Evolutionary conservation across 2,888 invertebrate genomes (phyloP).

Genomic region (Hydropsyche betteni): DNA sequence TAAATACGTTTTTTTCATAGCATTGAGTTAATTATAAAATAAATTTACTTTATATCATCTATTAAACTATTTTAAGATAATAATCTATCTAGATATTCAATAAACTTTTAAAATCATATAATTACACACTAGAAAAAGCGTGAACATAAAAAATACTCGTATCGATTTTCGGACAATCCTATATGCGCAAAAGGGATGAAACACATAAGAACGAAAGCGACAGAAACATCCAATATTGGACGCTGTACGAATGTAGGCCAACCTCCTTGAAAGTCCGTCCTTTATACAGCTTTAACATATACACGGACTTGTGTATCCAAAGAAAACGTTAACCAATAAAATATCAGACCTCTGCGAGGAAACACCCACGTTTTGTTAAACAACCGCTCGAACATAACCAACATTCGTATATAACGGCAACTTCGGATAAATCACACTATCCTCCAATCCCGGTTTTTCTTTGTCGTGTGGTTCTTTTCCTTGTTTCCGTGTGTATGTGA

Average conservation of each 20-base stretch:
- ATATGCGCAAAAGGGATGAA: conserved; percentile 39
- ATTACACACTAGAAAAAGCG: neutral
- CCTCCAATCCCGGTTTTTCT: too few relatives aligned
- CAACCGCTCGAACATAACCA: conserved; percentile 31
- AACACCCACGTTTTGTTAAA: conserved; percentile 49
- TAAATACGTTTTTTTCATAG: too few relatives aligned
- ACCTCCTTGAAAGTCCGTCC: conserved; percentile 45
- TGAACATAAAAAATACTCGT: neutral
- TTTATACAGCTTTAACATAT: conserved; percentile 33
- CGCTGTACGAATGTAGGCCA: conserved; percentile 50
- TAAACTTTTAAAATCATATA: neutral
- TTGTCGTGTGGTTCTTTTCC: too few relatives aligned
- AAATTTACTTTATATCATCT: too few relatives aligned
- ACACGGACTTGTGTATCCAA: conserved; percentile 40
- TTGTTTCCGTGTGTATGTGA: too few relatives aligned
- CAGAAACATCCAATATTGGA: conserved; percentile 43
- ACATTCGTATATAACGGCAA: neutral
- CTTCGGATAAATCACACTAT: too few relatives aligned
- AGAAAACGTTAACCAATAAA: conserved; percentile 50
- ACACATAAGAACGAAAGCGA: conserved; percentile 42
- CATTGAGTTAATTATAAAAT: too few relatives aligned
- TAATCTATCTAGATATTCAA: too few relatives aligned
- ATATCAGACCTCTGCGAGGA: conserved; percentile 45
- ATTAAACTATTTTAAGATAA: too few relatives aligned
- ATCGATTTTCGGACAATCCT: conserved; percentile 36